These are phyloP conservation scores for Monochamus saltuarius DNA, from an alignment of 1,140 invertebrate genomes.

Conservation along the genomic window DNA sequence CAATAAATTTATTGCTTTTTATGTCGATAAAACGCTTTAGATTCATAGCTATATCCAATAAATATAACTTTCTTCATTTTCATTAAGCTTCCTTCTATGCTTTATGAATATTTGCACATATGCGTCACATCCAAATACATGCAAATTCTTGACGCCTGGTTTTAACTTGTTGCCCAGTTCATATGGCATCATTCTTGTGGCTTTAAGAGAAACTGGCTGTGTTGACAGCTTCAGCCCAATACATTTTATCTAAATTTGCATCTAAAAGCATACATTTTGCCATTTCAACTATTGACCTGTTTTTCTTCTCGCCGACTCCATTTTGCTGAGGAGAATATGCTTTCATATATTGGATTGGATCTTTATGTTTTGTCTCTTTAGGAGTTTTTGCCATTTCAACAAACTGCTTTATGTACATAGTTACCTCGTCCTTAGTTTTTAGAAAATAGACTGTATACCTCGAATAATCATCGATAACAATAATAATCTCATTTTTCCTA, in stretches of 20 bases:
- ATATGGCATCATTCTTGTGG: no score
- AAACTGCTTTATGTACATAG: constrained; percentile 1
- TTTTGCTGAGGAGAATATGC: constrained; percentile 19
- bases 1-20: no score
- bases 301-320: constrained; percentile 22
- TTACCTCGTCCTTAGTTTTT: background rate
- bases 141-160: no score
- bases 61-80: no score
- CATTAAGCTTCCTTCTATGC: no score
- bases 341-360: constrained; percentile 5
- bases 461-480: background rate
- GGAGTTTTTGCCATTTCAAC: background rate
- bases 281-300: constrained; percentile 18
- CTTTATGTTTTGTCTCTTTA: constrained; percentile 7
- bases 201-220: constrained; percentile 12
- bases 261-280: constrained; percentile 16
- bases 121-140: no score
- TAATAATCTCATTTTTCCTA: background rate
- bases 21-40: no score
- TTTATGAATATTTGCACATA: no score
- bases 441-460: constrained; percentile 14
- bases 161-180: no score
- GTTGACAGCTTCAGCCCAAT: constrained; percentile 11
- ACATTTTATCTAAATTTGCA: constrained; percentile 6
- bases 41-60: no score